Evolutionary conservation across 2,113 vertebrate genomes (phyloP).

Genomic region (Actinemys pallida): DNA sequence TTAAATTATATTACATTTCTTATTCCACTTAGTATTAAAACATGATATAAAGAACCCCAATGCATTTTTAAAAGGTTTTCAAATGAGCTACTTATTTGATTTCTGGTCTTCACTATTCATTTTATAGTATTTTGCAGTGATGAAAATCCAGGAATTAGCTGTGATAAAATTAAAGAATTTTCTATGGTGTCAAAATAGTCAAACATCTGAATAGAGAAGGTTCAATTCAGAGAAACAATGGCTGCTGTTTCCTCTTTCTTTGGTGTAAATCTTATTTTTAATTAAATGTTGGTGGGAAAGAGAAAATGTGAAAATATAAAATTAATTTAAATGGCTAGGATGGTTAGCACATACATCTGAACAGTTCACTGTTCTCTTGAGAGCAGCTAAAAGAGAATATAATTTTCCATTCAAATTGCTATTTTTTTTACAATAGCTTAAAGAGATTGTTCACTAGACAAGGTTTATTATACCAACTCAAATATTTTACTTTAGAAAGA

Average conservation of each 20-base stretch:
- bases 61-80: background rate
- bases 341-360: slow-evolving; percentile 18
- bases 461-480: slow-evolving; percentile 15
- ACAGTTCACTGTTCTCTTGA: slow-evolving; percentile 25
- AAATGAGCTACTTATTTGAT: slow-evolving; percentile 15
- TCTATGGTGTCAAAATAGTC: background rate
- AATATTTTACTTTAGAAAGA: slow-evolving; percentile 16
- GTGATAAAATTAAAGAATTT: slow-evolving; percentile 29
- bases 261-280: slow-evolving; percentile 34
- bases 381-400: background rate
- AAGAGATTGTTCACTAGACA: background rate
- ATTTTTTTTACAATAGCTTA: slow-evolving; percentile 34
- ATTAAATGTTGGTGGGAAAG: slow-evolving; percentile 33
- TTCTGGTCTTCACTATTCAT: background rate
- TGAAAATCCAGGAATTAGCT: background rate
- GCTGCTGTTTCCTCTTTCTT: slow-evolving; percentile 3
- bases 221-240: background rate
- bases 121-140: slow-evolving; percentile 24
- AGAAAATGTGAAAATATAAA: slow-evolving; percentile 49
- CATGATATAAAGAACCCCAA: background rate
- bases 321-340: slow-evolving; percentile 22
- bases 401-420: slow-evolving; percentile 31
- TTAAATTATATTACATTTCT: slow-evolving; percentile 40
- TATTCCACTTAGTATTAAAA: slow-evolving; percentile 18
- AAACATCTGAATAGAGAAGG: background rate